A percentile compares a stretch with the other conserved stretches of the same genome.
These are phyloP conservation scores for Parnassius apollo DNA, from an alignment of 2,888 invertebrate species.

Conservation along the genomic window DNA sequence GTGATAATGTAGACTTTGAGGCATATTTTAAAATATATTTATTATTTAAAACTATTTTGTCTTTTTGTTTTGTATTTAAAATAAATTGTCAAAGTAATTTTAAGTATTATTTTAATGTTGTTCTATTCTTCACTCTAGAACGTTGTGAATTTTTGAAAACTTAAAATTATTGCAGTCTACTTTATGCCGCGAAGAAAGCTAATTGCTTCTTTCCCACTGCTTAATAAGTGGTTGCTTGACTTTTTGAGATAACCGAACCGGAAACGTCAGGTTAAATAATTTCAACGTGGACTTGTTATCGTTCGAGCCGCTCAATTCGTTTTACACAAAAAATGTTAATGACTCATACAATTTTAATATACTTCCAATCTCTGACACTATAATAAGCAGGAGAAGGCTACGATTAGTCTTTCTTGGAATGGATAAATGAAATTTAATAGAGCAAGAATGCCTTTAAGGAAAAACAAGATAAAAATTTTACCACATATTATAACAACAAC, in stretches of 20 bases:
- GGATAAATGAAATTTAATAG: not conserved
- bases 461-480: not conserved
- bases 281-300: constrained; percentile 28
- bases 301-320: constrained; percentile 16
- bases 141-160: constrained; percentile 9
- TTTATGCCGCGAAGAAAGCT: constrained; percentile 15
- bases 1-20: too few species aligned
- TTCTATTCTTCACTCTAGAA: not conserved
- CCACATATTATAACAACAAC: too few species aligned
- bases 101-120: not conserved
- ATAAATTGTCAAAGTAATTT: too few species aligned
- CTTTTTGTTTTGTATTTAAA: too few species aligned
- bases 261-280: constrained; percentile 35
- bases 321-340: constrained; percentile 11
- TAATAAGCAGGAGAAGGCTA: constrained; percentile 1
- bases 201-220: constrained; percentile 24
- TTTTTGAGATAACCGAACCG: constrained; percentile 32
- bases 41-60: too few species aligned
- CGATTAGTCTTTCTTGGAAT: not conserved
- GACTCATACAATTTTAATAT: constrained; percentile 4
- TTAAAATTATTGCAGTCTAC: constrained; percentile 20
- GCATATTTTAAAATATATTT: too few species aligned
- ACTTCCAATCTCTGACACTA: constrained; percentile 2
- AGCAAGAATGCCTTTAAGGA: not conserved
- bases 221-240: constrained; percentile 19